Percentiles rank a stretch among this genome's conserved stretches.
These are phyloP conservation scores for Corynorhinus townsendii DNA, from an alignment of 2,113 vertebrate genomes.

Conservation along the genomic window DNA sequence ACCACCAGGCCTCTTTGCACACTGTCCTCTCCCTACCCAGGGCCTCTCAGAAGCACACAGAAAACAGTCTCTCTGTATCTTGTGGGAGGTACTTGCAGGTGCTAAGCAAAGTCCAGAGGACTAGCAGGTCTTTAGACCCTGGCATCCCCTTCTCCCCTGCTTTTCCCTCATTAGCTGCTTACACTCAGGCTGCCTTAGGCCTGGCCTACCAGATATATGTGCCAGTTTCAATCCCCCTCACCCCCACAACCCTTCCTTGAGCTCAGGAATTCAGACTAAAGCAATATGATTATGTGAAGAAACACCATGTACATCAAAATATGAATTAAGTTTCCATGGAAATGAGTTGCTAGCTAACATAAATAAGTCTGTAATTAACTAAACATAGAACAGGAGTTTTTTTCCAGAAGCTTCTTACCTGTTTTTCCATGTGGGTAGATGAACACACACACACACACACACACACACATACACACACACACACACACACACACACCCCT, in stretches of 20 bases:
- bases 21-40: neutral
- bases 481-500: neutral
- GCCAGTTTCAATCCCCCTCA: neutral
- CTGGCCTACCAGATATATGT: neutral
- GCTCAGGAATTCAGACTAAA: neutral
- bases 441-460: too few relatives aligned
- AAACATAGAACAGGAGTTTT: neutral
- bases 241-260: neutral
- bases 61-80: neutral
- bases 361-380: neutral
- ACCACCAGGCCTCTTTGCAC: neutral
- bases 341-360: neutral
- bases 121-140: neutral
- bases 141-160: neutral
- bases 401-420: neutral
- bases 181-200: neutral
- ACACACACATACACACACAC: too few relatives aligned
- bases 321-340: neutral
- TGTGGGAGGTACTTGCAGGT: neutral
- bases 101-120: neutral
- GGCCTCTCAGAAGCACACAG: neutral
- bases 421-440: neutral
- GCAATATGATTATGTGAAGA: neutral
- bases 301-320: neutral
- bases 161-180: neutral